Conservation (phyloP, 2,797 vertebrate species). For the Cynodonichthys magdalenae region DNA sequence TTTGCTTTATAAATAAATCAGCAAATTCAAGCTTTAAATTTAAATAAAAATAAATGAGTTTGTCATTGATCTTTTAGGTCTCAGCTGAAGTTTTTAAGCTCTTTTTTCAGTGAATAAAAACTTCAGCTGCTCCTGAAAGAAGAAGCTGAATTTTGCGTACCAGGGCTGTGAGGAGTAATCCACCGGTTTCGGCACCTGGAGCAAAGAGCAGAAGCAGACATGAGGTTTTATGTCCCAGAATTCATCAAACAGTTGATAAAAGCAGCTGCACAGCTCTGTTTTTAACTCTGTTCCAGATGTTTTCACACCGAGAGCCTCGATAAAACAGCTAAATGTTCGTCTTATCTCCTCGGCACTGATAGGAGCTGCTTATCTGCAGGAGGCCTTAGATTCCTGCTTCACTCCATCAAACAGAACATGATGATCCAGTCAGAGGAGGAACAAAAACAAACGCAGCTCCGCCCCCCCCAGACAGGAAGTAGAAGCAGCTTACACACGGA, state of each 20-base stretch:
- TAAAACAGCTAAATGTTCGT: conserved; percentile 51
- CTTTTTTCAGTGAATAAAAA: no score
- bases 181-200: conserved; percentile 92
- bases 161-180: conserved; percentile 94
- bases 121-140: no score
- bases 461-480: conserved; percentile 21
- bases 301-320: conserved; percentile 40
- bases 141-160: conserved; percentile 63
- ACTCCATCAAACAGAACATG: conserved; percentile 33
- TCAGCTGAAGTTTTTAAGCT: no score
- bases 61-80: no score
- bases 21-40: no score
- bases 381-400: conserved; percentile 22
- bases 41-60: no score
- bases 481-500: conserved; percentile 89
- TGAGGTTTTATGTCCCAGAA: conserved; percentile 11
- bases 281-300: conserved; percentile 27
- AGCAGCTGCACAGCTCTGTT: conserved; percentile 2
- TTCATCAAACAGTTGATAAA: conserved; percentile 9
- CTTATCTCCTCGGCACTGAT: conserved; percentile 63
- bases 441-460: conserved; percentile 11
- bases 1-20: no score
- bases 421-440: neutral
- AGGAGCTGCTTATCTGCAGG: conserved; percentile 43
- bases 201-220: conserved; percentile 45